Evolutionary conservation across 2,113 vertebrate species (phyloP).

Genomic region (Onychorhynchus coronatus): DNA sequence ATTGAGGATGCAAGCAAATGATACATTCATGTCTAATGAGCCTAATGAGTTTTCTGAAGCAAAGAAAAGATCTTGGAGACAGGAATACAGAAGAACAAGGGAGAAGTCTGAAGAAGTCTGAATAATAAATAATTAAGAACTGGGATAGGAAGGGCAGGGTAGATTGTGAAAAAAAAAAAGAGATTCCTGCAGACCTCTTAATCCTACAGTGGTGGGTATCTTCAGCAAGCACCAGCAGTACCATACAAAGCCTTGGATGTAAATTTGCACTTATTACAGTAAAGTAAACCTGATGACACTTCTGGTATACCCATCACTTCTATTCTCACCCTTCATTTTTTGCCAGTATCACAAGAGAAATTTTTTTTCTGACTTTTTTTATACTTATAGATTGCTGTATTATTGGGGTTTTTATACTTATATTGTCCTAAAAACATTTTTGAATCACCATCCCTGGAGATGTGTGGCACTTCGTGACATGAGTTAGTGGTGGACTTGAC

Average conservation of each 20-base stretch:
- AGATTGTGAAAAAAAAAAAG: background rate
- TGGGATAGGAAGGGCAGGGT: background rate
- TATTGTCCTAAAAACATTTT: background rate
- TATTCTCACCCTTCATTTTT: background rate
- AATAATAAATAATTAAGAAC: background rate
- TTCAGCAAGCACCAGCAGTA: background rate
- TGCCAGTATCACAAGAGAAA: background rate
- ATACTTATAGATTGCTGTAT: background rate
- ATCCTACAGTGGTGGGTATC: too few relatives aligned
- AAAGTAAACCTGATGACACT: background rate
- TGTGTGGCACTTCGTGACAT: fast-evolving
- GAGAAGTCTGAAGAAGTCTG: background rate
- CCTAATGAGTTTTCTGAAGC: background rate
- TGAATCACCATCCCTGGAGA: background rate
- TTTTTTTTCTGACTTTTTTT: background rate
- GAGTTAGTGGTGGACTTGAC: background rate
- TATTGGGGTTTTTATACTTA: background rate
- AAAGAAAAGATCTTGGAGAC: background rate
- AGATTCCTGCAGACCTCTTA: background rate
- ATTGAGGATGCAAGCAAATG: background rate
- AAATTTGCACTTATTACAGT: background rate
- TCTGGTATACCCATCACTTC: background rate
- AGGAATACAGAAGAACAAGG: background rate
- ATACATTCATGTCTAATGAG: background rate
- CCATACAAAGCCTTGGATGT: background rate